A percentile compares a stretch with the other conserved stretches of the same genome.
Evolutionary conservation across 2,888 invertebrate genomes (phyloP).

Genomic region (Marasmarcha lunaedactyla): DNA sequence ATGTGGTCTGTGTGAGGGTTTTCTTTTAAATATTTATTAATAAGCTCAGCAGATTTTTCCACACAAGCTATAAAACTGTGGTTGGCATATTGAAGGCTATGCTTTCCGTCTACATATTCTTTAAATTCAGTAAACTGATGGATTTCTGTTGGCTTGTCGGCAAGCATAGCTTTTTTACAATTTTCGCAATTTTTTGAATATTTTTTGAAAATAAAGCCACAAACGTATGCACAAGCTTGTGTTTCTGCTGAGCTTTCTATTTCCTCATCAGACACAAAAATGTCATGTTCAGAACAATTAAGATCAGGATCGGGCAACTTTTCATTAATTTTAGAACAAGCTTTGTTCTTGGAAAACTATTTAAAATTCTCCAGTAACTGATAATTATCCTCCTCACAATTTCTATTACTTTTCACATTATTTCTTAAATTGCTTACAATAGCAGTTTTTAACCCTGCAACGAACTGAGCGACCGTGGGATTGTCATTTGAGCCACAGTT

Average conservation of each 20-base stretch:
- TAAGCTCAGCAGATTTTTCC: background rate
- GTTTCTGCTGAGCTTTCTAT: background rate
- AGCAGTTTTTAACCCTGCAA: conserved; percentile 14
- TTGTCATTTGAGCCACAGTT: conserved; percentile 7
- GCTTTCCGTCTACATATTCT: conserved; percentile 1
- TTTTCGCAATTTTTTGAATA: background rate
- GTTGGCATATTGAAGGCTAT: background rate
- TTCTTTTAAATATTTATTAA: background rate
- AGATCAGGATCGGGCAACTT: conserved; percentile 2
- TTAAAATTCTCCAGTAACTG: background rate
- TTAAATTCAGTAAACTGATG: conserved; percentile 2
- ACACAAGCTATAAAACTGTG: background rate
- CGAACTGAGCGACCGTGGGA: conserved; percentile 15
- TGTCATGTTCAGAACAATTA: no score
- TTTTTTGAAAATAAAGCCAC: conserved; percentile 2
- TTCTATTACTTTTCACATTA: conserved; percentile 1
- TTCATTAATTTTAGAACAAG: background rate
- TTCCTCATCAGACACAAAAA: conserved; percentile 5
- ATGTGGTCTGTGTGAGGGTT: background rate
- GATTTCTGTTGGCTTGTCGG: background rate
- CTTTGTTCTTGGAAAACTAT: background rate
- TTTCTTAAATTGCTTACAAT: conserved; percentile 7
- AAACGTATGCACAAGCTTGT: conserved; percentile 4
- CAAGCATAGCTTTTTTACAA: background rate
- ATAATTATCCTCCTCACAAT: background rate